A percentile compares a stretch with the other conserved stretches of the same genome.
Evolutionary conservation across 2,888 invertebrate genomes (phyloP).

Genomic region (Lypha dubia): DNA sequence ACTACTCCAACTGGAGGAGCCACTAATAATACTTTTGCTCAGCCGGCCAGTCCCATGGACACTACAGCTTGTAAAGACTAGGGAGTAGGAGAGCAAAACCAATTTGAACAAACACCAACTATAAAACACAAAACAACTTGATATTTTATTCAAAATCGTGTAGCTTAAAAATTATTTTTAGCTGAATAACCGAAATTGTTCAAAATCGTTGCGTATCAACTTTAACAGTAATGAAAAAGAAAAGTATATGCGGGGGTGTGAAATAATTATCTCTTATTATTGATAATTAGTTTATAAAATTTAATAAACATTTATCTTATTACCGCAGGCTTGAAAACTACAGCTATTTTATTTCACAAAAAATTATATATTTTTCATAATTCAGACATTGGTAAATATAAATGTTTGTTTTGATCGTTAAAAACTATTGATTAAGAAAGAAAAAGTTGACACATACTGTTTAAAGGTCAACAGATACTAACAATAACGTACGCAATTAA

Average conservation of each 20-base stretch:
- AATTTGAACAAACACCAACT: constrained; percentile 11
- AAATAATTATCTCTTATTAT: constrained; percentile 1
- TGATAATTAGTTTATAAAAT: too few species aligned
- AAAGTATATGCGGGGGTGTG: not conserved
- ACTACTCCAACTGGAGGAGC: constrained; percentile 79
- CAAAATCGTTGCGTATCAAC: not conserved
- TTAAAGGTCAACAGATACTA: constrained; percentile 11
- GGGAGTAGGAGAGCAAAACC: constrained; percentile 40
- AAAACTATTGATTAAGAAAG: constrained; percentile 1
- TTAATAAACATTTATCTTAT: constrained; percentile 3
- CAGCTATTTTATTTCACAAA: not conserved
- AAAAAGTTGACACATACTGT: not conserved
- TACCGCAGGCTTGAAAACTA: constrained; percentile 18
- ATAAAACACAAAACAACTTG: not conserved
- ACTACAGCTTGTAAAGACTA: constrained; percentile 87
- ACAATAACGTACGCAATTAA: not conserved
- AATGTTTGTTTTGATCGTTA: constrained; percentile 18
- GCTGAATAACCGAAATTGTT: not conserved
- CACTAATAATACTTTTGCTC: constrained; percentile 82
- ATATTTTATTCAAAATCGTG: constrained; percentile 19
- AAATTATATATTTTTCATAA: not conserved
- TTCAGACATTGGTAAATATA: constrained; percentile 1
- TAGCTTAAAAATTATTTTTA: constrained; percentile 15
- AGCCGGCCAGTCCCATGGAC: constrained; percentile 90
- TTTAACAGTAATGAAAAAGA: not conserved